phyloP scores from a whole-genome alignment of 92 coral and sea anemone genomes.

The Heliopora coerulea region DNA sequence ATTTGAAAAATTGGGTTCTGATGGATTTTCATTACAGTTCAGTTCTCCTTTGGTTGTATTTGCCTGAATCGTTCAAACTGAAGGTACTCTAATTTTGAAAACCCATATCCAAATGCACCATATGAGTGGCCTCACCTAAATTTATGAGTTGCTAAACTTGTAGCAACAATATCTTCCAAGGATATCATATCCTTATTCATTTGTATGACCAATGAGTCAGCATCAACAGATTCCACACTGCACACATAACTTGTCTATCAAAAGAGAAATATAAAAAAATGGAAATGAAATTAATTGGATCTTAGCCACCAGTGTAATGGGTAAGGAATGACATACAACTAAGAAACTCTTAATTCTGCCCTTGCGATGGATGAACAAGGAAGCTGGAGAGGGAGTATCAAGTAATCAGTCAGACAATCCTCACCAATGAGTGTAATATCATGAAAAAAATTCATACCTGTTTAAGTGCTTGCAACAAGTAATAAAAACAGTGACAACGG shows the following conservation, averaged over 20 bases:
- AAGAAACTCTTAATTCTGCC: too few relatives aligned
- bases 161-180: conserved; percentile 89
- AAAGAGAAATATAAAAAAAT: neutral
- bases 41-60: too few relatives aligned
- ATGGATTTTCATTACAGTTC: too few relatives aligned
- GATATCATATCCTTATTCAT: conserved; percentile 81
- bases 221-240: conserved; percentile 89
- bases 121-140: conserved; percentile 74
- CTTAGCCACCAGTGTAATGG: neutral
- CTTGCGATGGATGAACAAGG: too few relatives aligned
- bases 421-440: too few relatives aligned
- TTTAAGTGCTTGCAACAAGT: conserved; percentile 73
- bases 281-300: neutral
- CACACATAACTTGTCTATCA: conserved; percentile 80
- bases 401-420: too few relatives aligned
- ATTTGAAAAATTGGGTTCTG: too few relatives aligned
- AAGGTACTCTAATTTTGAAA: too few relatives aligned
- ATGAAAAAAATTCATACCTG: conserved; percentile 52
- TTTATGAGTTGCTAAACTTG: conserved; percentile 89
- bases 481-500: conserved; percentile 89
- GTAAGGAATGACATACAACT: too few relatives aligned
- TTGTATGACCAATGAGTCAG: conserved; percentile 70
- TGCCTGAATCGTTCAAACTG: too few relatives aligned
- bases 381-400: too few relatives aligned
- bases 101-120: too few relatives aligned